Percentiles rank a stretch among this genome's conserved stretches.
Evolutionary conservation across 2,113 vertebrate species (phyloP).

Genomic region (Ammodytes marinus): DNA sequence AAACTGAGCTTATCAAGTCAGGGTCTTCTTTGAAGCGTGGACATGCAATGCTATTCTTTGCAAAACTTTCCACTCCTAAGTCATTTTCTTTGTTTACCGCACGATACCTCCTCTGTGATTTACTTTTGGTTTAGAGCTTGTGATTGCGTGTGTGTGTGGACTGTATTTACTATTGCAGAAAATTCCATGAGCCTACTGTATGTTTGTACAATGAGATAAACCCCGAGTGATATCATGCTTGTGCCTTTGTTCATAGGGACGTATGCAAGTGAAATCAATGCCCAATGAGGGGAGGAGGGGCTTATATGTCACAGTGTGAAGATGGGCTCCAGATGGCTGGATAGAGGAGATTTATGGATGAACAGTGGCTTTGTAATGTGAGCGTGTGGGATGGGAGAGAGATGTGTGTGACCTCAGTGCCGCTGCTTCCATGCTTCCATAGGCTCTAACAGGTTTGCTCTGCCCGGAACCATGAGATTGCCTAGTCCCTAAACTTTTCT

Average conservation of each 20-base stretch:
- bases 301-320: conserved; percentile 61
- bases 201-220: conserved; percentile 46
- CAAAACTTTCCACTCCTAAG: conserved; percentile 28
- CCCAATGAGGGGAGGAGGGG: conserved; percentile 27
- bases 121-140: too few relatives aligned
- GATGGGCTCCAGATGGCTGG: conserved; percentile 81
- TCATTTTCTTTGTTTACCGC: conserved; percentile 34
- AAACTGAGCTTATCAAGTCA: background rate
- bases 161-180: conserved; percentile 2
- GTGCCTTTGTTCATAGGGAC: conserved; percentile 11
- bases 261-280: conserved; percentile 58
- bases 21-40: conserved; percentile 25
- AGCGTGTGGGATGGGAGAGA: conserved; percentile 62
- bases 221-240: conserved; percentile 33
- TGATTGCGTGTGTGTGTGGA: background rate
- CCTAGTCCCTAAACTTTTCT: conserved; percentile 26
- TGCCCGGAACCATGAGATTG: conserved; percentile 40
- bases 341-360: conserved; percentile 70
- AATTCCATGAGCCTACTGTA: background rate
- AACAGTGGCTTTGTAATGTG: conserved; percentile 76
- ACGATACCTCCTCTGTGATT: background rate
- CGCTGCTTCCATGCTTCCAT: conserved; percentile 37
- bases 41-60: conserved; percentile 24
- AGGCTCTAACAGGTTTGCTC: conserved; percentile 39
- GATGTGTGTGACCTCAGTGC: conserved; percentile 48